Percentiles rank a stretch among this genome's conserved stretches.
Conservation (phyloP, 2,113 vertebrate genomes). For the Erinaceus europaeus region DNA sequence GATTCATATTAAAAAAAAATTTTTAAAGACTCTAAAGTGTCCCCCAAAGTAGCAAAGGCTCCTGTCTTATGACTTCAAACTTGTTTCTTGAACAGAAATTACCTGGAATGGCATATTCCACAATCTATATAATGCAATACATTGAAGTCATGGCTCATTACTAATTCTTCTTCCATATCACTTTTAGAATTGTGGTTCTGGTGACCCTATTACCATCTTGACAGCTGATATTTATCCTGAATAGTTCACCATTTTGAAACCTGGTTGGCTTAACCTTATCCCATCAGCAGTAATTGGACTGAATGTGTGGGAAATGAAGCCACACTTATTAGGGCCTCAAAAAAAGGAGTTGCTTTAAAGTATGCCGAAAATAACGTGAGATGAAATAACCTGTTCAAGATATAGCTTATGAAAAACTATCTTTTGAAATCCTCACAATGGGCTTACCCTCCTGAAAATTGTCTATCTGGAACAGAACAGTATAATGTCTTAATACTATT, state of each 20-base stretch:
- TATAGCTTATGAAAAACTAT: not conserved
- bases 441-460: not conserved
- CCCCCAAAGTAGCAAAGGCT: not conserved
- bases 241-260: not conserved
- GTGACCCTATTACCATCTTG: constrained; percentile 22
- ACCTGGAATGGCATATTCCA: not conserved
- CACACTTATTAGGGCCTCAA: not conserved
- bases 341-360: not conserved
- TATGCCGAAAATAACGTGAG: constrained; percentile 3
- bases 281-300: constrained; percentile 9
- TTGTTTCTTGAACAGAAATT: not conserved
- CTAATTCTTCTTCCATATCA: not conserved
- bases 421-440: not conserved
- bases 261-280: constrained; percentile 30
- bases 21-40: not conserved
- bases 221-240: not conserved
- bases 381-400: not conserved
- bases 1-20: no score
- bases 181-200: constrained; percentile 2
- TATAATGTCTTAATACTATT: not conserved
- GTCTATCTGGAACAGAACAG: not conserved
- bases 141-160: not conserved
- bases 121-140: not conserved
- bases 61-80: not conserved
- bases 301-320: not conserved